Conservation (phyloP, 2,888 invertebrate species). For the Coelopa pilipes region DNA sequence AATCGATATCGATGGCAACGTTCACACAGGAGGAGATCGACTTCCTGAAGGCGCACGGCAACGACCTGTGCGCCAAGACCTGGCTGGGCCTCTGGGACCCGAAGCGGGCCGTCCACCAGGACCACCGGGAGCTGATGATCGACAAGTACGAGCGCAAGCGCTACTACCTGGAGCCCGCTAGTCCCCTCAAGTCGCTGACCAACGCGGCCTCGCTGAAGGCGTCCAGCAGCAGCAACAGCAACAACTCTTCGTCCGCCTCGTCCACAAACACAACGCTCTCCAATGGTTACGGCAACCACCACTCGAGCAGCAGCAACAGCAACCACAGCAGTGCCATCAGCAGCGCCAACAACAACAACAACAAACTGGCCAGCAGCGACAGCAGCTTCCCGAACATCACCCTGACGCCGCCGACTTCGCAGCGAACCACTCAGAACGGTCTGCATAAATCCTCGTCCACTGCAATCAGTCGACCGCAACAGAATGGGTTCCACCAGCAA, state of each 20-base stretch:
- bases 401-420: conserved; percentile 64
- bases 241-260: conserved; percentile 34
- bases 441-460: conserved; percentile 57
- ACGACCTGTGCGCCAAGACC: conserved; percentile 91
- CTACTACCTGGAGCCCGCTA: conserved; percentile 67
- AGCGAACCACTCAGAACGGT: conserved; percentile 62
- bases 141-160: conserved; percentile 95
- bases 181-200: conserved; percentile 66
- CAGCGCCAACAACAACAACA: conserved; percentile 32
- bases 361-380: conserved; percentile 40
- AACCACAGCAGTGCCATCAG: conserved; percentile 41
- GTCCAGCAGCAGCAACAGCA: conserved; percentile 29
- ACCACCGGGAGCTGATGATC: conserved; percentile 91
- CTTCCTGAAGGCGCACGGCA: conserved; percentile 87
- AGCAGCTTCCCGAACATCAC: conserved; percentile 62
- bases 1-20: conserved; percentile 98
- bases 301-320: conserved; percentile 37
- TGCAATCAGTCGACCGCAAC: conserved; percentile 63
- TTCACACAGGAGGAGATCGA: conserved; percentile 96
- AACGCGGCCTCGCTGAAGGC: conserved; percentile 61
- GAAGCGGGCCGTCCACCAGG: conserved; percentile 89
- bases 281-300: conserved; percentile 34
- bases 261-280: conserved; percentile 36
- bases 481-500: conserved; percentile 51
- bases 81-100: conserved; percentile 93